Evolutionary conservation across 1,140 invertebrate species (phyloP).

Genomic region (Metopolophium dirhodum): DNA sequence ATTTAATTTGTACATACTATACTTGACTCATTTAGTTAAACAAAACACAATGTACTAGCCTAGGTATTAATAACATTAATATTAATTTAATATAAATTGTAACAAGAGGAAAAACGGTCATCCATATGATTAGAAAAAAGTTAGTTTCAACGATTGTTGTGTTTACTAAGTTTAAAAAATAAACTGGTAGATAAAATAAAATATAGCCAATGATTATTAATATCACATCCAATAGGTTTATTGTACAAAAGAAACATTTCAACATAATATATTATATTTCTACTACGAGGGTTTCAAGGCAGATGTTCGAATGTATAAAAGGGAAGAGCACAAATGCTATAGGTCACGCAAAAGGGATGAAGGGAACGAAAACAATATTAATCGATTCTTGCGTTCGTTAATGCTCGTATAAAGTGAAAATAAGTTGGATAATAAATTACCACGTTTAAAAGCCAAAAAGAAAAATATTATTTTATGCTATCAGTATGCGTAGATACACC

Average conservation of each 20-base stretch:
- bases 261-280: not conserved
- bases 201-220: not conserved
- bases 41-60: too few relatives aligned
- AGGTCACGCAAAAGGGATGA: not conserved
- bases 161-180: not conserved
- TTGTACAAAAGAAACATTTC: not conserved
- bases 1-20: not conserved
- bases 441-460: not conserved
- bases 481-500: not conserved
- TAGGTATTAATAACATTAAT: not conserved
- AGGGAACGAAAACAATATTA: conserved; percentile 30
- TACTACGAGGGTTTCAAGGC: conserved; percentile 28
- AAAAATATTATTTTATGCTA: not conserved
- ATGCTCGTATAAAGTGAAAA: not conserved
- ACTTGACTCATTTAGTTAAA: too few relatives aligned
- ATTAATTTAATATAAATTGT: not conserved
- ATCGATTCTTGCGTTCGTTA: not conserved
- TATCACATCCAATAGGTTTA: not conserved
- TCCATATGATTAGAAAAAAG: not conserved
- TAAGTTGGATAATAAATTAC: not conserved
- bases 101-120: too few relatives aligned
- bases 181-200: not conserved
- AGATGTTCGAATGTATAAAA: conserved; percentile 36
- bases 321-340: conserved; percentile 33
- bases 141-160: not conserved